These are phyloP conservation scores for Kryptopterus vitreolus DNA, from an alignment of 2,797 vertebrate species.

Conservation along the genomic window DNA sequence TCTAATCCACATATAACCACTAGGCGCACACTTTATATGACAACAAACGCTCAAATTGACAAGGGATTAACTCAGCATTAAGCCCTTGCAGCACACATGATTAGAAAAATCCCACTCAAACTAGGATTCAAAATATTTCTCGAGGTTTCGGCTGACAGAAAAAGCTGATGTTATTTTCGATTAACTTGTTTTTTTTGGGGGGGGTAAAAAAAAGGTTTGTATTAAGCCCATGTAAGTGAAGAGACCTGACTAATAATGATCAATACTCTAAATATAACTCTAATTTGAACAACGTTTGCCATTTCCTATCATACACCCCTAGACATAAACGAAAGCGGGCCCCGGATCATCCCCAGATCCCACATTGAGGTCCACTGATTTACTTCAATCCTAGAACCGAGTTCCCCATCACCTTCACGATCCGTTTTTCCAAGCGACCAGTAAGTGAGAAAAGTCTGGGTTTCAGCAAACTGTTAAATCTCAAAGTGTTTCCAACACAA, in stretches of 20 bases:
- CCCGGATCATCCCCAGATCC: neutral
- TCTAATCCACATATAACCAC: slow-evolving; percentile 5
- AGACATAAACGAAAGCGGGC: neutral
- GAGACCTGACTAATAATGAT: neutral
- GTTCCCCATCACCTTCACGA: neutral
- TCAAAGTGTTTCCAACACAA: neutral
- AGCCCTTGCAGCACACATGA: slow-evolving; percentile 27
- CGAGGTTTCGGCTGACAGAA: neutral
- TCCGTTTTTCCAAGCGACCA: neutral
- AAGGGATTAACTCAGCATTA: slow-evolving; percentile 12
- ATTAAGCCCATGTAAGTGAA: neutral
- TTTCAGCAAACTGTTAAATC: neutral
- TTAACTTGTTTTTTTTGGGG: neutral
- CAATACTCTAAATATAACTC: neutral
- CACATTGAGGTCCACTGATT: neutral
- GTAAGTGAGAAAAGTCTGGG: neutral
- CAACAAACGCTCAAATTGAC: slow-evolving; percentile 1
- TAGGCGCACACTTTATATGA: neutral
- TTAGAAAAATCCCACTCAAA: slow-evolving; percentile 4
- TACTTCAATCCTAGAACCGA: neutral
- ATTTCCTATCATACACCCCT: neutral
- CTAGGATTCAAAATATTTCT: neutral
- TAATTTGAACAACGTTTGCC: too few relatives aligned
- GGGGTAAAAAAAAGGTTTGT: too few relatives aligned
- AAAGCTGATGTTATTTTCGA: neutral